Percentiles rank a stretch among this genome's conserved stretches.
These are phyloP conservation scores for Melanchra persicariae DNA, from an alignment of 2,888 invertebrate genomes.

Conservation along the genomic window DNA sequence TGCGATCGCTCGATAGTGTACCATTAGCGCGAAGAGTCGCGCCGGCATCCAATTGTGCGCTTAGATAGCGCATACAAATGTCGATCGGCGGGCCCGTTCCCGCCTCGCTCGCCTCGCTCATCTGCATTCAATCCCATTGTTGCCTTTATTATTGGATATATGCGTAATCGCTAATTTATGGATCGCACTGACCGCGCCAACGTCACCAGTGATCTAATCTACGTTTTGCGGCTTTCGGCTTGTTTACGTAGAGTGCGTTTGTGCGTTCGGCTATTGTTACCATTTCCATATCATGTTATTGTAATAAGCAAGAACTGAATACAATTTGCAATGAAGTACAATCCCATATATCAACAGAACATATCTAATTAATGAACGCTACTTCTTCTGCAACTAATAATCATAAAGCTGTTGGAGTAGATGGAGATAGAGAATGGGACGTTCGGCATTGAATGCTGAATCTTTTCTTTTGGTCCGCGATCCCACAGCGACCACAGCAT, in stretches of 20 bases:
- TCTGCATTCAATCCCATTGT: conserved; percentile 91
- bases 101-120: conserved; percentile 82
- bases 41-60: conserved; percentile 90
- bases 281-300: conserved; percentile 47
- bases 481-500: conserved; percentile 6
- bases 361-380: conserved; percentile 44
- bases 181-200: conserved; percentile 78
- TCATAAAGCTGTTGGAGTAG: conserved; percentile 25
- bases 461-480: conserved; percentile 42
- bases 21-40: conserved; percentile 90
- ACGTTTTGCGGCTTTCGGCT: conserved; percentile 55
- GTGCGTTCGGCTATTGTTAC: conserved; percentile 46
- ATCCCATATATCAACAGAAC: conserved; percentile 23
- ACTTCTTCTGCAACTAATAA: conserved; percentile 32
- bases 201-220: conserved; percentile 71
- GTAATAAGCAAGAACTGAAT: conserved; percentile 43
- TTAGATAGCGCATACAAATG: conserved; percentile 91
- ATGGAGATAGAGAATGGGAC: conserved; percentile 29
- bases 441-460: conserved; percentile 39
- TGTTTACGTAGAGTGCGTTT: conserved; percentile 46
- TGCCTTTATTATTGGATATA: conserved; percentile 88
- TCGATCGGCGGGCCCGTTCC: conserved; percentile 83
- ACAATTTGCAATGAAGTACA: conserved; percentile 10
- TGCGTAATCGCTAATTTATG: conserved; percentile 90
- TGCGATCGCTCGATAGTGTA: conserved; percentile 89